Percentiles rank a stretch among this genome's conserved stretches.
Evolutionary conservation across 1,140 invertebrate species (phyloP).

Genomic region (Pogonomyrmex barbatus): DNA sequence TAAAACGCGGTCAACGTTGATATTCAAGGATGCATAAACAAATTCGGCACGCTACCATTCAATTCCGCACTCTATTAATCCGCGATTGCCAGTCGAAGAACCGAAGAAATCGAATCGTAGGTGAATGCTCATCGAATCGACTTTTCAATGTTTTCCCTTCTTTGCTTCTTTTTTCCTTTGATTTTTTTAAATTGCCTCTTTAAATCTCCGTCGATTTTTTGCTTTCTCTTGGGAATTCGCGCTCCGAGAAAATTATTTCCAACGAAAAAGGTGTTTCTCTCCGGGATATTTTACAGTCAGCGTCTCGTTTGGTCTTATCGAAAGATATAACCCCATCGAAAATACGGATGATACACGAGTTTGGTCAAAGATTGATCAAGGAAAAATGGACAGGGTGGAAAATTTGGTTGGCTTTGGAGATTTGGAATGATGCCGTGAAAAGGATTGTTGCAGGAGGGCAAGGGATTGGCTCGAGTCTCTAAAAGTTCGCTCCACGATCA

Average conservation of each 20-base stretch:
- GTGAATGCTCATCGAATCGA: slow-evolving; percentile 57
- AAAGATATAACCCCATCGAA: slow-evolving; percentile 81
- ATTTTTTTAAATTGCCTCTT: slow-evolving; percentile 48
- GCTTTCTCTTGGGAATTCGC: not conserved
- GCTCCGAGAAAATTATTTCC: slow-evolving; percentile 27
- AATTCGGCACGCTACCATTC: slow-evolving; percentile 69
- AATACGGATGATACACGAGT: slow-evolving; percentile 81
- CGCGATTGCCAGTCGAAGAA: slow-evolving; percentile 71
- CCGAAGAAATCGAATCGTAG: slow-evolving; percentile 70
- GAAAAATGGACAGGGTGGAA: slow-evolving; percentile 16
- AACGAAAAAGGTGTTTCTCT: slow-evolving; percentile 32
- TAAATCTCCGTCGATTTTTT: slow-evolving; percentile 41
- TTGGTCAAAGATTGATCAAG: slow-evolving; percentile 47
- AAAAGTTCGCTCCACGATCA: slow-evolving; percentile 74
- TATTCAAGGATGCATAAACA: slow-evolving; percentile 56
- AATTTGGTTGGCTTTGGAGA: slow-evolving; percentile 1
- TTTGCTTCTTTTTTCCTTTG: not conserved
- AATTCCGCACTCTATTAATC: slow-evolving; percentile 64
- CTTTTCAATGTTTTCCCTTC: slow-evolving; percentile 64
- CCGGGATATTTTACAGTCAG: not conserved
- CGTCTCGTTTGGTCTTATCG: slow-evolving; percentile 72
- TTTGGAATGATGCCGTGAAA: slow-evolving; percentile 68
- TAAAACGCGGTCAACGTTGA: slow-evolving; percentile 59
- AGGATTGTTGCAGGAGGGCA: slow-evolving; percentile 56
- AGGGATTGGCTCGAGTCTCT: slow-evolving; percentile 66